Conservation (phyloP, 2,888 invertebrate genomes). For the Caenorhabditis panamensis region DNA sequence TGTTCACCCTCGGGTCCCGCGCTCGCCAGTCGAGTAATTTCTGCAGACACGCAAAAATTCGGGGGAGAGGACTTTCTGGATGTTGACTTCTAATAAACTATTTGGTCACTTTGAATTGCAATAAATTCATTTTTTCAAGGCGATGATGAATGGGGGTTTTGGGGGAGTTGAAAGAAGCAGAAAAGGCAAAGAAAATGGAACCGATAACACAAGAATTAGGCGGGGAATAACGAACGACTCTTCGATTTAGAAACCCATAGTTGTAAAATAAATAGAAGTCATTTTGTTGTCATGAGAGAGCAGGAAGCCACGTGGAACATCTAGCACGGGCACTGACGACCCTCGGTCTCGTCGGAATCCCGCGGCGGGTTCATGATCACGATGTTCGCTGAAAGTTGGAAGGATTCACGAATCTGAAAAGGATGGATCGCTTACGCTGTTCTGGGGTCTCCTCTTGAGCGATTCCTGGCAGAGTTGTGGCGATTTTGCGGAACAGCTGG, state of each 20-base stretch:
- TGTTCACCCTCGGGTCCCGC: too few relatives aligned
- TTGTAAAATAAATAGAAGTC: slow-evolving; percentile 39
- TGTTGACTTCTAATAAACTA: slow-evolving; percentile 5
- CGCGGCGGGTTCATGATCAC: slow-evolving; percentile 55
- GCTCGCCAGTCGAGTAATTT: too few relatives aligned
- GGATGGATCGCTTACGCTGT: slow-evolving; percentile 37
- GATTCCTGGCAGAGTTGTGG: slow-evolving; percentile 97
- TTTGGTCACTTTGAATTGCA: too few relatives aligned
- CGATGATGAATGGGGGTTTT: too few relatives aligned
- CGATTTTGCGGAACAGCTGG: slow-evolving; percentile 96
- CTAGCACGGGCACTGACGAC: slow-evolving; percentile 48
- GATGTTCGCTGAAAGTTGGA: slow-evolving; percentile 49
- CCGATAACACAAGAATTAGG: slow-evolving; percentile 14
- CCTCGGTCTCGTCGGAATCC: slow-evolving; percentile 32
- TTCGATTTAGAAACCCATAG: slow-evolving; percentile 45
- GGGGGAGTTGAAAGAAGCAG: slow-evolving; percentile 3
- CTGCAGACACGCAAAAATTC: too few relatives aligned
- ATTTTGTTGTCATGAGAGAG: slow-evolving; percentile 5
- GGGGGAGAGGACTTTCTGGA: too few relatives aligned
- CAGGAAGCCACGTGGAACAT: neutral
- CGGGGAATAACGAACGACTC: slow-evolving; percentile 2
- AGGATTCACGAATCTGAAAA: neutral
- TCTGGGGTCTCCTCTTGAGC: slow-evolving; percentile 62
- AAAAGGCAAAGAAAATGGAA: slow-evolving; percentile 17
- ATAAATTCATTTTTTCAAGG: neutral